Conservation (phyloP, 2,888 invertebrate species). For the Onchidella celtica region DNA sequence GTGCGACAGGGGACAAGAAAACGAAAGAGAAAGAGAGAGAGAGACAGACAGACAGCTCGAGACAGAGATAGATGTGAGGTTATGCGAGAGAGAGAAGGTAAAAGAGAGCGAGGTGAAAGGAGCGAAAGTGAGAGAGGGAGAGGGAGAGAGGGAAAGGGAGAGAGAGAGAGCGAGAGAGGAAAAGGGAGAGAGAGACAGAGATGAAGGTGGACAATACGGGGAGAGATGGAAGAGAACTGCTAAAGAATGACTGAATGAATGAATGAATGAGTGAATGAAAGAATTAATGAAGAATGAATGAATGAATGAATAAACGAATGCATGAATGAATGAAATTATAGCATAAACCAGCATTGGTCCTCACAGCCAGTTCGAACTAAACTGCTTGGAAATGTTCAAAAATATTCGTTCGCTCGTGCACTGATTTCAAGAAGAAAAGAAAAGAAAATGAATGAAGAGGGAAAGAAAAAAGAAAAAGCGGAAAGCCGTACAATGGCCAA, state of each 20-base stretch:
- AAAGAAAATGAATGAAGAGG: too few species aligned
- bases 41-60: background rate
- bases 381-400: too few species aligned
- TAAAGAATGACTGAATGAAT: background rate
- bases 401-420: too few species aligned
- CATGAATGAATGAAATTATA: background rate
- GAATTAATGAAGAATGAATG: conserved; percentile 25
- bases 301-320: background rate
- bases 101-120: background rate
- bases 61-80: too few species aligned
- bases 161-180: background rate
- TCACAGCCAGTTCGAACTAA: too few species aligned
- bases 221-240: background rate
- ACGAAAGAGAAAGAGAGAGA: conserved; percentile 24
- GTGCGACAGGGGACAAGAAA: background rate
- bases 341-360: background rate
- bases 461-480: too few species aligned
- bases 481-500: too few species aligned
- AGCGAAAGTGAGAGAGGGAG: background rate
- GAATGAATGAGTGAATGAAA: conserved; percentile 25
- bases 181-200: background rate
- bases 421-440: too few species aligned
- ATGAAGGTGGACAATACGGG: background rate
- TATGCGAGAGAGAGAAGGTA: background rate
- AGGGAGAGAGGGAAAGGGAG: background rate